Percentiles rank a stretch among this genome's conserved stretches.
These are phyloP conservation scores for Channa striata DNA, from an alignment of 2,797 vertebrate genomes.

Conservation along the genomic window DNA sequence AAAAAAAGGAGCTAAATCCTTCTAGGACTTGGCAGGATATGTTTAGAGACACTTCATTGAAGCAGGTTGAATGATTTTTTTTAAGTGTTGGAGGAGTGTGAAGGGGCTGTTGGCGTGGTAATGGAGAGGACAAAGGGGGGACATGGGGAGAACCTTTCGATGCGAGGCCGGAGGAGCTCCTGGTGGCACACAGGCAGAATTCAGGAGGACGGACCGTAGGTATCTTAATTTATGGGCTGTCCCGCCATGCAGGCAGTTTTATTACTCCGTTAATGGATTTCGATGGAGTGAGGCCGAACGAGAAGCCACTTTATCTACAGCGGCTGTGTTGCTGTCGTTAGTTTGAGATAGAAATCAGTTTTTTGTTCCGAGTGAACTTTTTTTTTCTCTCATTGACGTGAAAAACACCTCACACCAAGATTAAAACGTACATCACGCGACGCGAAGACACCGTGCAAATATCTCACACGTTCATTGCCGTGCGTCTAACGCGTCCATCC, in stretches of 20 bases:
- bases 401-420: constrained; percentile 25
- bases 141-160: constrained; percentile 11
- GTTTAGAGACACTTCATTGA: constrained; percentile 19
- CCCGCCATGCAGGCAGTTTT: constrained; percentile 62
- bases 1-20: constrained; percentile 38
- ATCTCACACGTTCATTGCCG: constrained; percentile 41
- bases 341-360: constrained; percentile 1
- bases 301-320: constrained; percentile 50
- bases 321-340: constrained; percentile 40
- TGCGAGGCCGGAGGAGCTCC: constrained; percentile 30
- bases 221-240: constrained; percentile 61
- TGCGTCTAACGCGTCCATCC: constrained; percentile 43
- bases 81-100: constrained; percentile 16
- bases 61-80: constrained; percentile 16
- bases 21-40: constrained; percentile 37
- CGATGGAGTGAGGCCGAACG: constrained; percentile 55
- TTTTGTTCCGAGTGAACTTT: constrained; percentile 16
- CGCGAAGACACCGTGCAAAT: not conserved
- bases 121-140: constrained; percentile 18
- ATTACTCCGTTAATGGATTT: constrained; percentile 73
- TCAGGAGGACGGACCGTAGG: constrained; percentile 47
- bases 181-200: constrained; percentile 34
- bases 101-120: constrained; percentile 25
- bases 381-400: constrained; percentile 27
- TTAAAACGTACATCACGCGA: constrained; percentile 10